phyloP scores from a whole-genome alignment of 2,113 vertebrate species.

The Oreotragus oreotragus region DNA sequence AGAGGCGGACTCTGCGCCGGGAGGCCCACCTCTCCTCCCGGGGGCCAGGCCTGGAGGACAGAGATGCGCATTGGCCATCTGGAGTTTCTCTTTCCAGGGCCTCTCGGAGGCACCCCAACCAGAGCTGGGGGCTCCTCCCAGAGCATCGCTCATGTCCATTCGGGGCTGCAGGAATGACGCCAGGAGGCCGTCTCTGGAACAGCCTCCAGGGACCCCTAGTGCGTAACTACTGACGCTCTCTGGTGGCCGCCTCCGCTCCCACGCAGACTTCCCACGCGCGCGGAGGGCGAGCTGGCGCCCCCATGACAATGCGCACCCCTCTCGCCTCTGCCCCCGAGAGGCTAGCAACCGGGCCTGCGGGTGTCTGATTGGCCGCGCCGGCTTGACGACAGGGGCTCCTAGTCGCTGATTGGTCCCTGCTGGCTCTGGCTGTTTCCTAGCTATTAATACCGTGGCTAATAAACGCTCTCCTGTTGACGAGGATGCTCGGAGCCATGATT shows the following conservation, averaged over 20 bases:
- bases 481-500: slow-evolving; percentile 51
- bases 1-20: background rate
- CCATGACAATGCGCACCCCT: slow-evolving; percentile 36
- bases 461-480: slow-evolving; percentile 51
- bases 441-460: slow-evolving; percentile 63
- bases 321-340: slow-evolving; percentile 56
- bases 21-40: background rate
- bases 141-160: background rate
- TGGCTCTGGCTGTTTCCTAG: slow-evolving; percentile 63
- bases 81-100: background rate
- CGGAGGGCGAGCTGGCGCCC: background rate
- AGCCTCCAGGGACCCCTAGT: background rate
- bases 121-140: background rate
- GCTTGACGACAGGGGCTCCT: slow-evolving; percentile 67
- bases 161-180: background rate
- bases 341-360: slow-evolving; percentile 66
- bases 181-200: background rate
- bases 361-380: slow-evolving; percentile 56
- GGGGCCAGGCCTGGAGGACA: background rate
- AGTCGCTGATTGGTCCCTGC: slow-evolving; percentile 61
- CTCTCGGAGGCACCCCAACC: background rate
- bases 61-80: background rate
- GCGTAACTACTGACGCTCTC: slow-evolving; percentile 11
- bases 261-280: slow-evolving; percentile 1
- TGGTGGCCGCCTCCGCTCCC: background rate